phyloP scores from a whole-genome alignment of 2,797 vertebrate genomes.

The Ambastaia sidthimunki region DNA sequence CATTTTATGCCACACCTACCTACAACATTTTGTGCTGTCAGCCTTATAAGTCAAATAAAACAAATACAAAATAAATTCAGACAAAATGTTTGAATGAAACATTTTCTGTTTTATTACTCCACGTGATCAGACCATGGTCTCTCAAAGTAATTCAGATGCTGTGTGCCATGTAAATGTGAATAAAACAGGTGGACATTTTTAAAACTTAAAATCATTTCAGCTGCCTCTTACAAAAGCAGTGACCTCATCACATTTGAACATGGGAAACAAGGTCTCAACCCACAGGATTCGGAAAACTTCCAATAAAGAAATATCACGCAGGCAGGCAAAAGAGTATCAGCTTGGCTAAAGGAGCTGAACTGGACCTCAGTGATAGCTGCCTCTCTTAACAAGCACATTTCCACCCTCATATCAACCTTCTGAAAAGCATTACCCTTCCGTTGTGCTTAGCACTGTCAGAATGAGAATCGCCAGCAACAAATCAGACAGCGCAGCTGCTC shows the following conservation, averaged over 20 bases:
- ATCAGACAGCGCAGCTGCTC: constrained; percentile 2
- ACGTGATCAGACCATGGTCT: too few relatives aligned
- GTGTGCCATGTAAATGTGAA: too few relatives aligned
- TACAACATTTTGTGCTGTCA: not conserved
- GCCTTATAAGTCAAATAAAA: not conserved
- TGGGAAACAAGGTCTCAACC: not conserved
- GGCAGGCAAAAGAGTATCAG: not conserved
- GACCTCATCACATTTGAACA: not conserved
- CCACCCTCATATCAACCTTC: constrained; percentile 1
- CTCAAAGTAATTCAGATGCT: too few relatives aligned
- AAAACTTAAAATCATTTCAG: not conserved
- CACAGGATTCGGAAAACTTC: not conserved
- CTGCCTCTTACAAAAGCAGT: not conserved
- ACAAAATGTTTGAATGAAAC: not conserved
- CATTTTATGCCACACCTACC: too few relatives aligned
- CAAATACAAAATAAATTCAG: not conserved
- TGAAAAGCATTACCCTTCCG: not conserved
- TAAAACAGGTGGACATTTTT: not conserved
- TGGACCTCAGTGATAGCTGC: not conserved
- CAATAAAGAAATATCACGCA: not conserved
- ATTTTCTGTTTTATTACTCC: not conserved
- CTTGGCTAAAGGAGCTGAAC: not conserved
- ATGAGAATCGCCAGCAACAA: not conserved
- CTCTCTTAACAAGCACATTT: not conserved
- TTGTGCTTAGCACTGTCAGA: not conserved